phyloP scores from a whole-genome alignment of 2,113 vertebrate genomes.

The Carassius auratus region DNA sequence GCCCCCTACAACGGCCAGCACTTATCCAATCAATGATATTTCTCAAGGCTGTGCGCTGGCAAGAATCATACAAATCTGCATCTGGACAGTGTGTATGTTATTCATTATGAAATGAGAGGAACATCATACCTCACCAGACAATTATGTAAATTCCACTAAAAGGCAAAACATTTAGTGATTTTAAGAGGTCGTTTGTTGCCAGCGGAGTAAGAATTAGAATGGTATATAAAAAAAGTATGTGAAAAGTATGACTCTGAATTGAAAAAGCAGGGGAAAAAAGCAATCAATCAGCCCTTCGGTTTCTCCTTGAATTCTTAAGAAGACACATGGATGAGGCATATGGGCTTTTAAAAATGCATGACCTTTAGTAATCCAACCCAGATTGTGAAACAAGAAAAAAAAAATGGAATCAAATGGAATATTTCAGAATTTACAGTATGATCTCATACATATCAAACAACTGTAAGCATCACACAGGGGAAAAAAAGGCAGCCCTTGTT shows the following conservation, averaged over 20 bases:
- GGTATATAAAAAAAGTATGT: conserved; percentile 25
- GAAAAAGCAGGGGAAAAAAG: conserved; percentile 33
- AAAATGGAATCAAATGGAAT: conserved; percentile 39
- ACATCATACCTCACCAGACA: conserved; percentile 56
- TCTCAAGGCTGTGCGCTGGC: conserved; percentile 52
- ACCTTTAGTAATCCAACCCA: conserved; percentile 64
- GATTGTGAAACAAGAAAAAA: conserved; percentile 58
- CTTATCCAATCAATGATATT: conserved; percentile 39
- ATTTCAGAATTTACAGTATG: conserved; percentile 41
- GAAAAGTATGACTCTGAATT: conserved; percentile 38
- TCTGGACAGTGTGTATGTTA: conserved; percentile 52
- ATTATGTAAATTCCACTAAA: conserved; percentile 62
- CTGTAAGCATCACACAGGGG: neutral
- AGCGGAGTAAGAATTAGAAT: neutral
- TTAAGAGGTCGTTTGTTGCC: conserved; percentile 46
- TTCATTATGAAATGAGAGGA: conserved; percentile 60
- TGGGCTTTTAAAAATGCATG: conserved; percentile 66
- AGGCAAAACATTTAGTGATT: conserved; percentile 57
- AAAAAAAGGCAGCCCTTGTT: neutral
- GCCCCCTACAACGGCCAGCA: neutral
- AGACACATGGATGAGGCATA: conserved; percentile 65
- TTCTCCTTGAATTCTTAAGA: conserved; percentile 65
- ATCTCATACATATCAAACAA: conserved; percentile 45
- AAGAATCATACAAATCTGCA: conserved; percentile 31
- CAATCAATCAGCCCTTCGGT: conserved; percentile 44